phyloP scores from a whole-genome alignment of 2,113 vertebrate species.

The Riparia riparia region DNA sequence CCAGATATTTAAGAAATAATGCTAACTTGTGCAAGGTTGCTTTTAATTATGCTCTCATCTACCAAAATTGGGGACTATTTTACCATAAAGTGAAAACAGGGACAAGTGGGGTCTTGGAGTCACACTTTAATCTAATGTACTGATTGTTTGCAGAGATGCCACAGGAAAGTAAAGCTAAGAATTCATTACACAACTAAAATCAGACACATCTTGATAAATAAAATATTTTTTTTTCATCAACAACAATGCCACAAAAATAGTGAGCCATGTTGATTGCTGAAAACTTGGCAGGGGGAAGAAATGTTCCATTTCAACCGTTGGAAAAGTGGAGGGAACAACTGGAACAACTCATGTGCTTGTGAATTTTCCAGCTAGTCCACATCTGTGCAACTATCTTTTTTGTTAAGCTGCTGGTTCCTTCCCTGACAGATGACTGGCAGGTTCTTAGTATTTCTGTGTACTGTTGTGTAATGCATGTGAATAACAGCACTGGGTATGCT shows the following conservation, averaged over 20 bases:
- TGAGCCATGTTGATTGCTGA: background rate
- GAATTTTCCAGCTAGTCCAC: background rate
- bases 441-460: background rate
- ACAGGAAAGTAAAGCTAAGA: background rate
- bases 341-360: background rate
- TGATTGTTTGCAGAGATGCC: background rate
- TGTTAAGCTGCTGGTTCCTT: background rate
- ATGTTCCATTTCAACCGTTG: background rate
- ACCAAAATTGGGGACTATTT: background rate
- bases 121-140: background rate
- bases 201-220: background rate
- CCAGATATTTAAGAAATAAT: constrained; percentile 10
- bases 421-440: background rate
- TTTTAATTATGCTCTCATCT: constrained; percentile 18
- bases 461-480: background rate
- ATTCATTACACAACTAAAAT: background rate
- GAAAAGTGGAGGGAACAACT: background rate
- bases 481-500: background rate
- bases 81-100: background rate
- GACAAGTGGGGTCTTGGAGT: background rate
- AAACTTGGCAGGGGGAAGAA: background rate
- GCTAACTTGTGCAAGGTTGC: background rate
- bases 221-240: background rate
- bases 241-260: background rate
- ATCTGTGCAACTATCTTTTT: background rate